A percentile compares a stretch with the other conserved stretches of the same genome.
These are phyloP conservation scores for Neodiprion pinetum DNA, from an alignment of 1,140 invertebrate species.

Conservation along the genomic window DNA sequence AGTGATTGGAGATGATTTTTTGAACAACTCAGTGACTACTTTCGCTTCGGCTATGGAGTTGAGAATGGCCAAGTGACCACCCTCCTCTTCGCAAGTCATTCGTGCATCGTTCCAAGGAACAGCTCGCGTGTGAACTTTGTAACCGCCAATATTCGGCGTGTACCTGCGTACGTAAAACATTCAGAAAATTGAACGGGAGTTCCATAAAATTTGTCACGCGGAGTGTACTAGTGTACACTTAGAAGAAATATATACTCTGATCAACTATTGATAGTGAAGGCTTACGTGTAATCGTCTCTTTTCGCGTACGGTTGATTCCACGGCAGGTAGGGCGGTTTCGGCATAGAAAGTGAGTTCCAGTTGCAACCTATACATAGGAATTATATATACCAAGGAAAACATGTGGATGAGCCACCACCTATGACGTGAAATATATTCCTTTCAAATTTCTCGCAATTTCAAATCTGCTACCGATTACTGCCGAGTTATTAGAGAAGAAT, in stretches of 20 bases:
- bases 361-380: no score
- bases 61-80: slow-evolving; percentile 28
- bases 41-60: slow-evolving; percentile 31
- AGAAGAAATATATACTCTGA: background rate
- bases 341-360: no score
- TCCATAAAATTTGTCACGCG: background rate
- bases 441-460: no score
- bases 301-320: background rate
- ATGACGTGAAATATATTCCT: no score
- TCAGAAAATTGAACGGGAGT: background rate
- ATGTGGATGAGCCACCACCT: no score
- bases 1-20: background rate
- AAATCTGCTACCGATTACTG: no score
- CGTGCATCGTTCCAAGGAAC: slow-evolving; percentile 20
- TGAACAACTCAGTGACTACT: slow-evolving; percentile 39
- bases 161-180: background rate
- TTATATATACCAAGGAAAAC: no score
- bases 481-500: no score
- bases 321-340: background rate
- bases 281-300: background rate
- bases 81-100: slow-evolving; percentile 23
- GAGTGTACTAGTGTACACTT: background rate
- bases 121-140: slow-evolving; percentile 2
- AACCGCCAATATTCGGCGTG: background rate
- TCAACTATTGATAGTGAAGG: background rate